phyloP scores from a whole-genome alignment of 92 coral and sea anemone genomes.

The Siderastrea siderea region DNA sequence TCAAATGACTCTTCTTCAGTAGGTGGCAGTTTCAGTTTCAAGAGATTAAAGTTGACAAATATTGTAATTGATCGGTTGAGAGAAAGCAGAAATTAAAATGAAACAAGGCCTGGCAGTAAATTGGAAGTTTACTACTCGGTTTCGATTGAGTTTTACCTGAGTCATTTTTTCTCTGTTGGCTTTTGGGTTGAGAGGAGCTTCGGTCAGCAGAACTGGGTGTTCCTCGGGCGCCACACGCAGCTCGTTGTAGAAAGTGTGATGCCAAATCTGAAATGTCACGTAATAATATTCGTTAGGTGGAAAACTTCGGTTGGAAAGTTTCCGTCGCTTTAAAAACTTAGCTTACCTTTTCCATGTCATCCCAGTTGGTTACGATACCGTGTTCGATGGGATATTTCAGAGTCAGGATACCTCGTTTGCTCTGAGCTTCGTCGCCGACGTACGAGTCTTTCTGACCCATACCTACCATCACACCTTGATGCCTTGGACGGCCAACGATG shows the following conservation, averaged over 20 bases:
- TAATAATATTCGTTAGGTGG: background rate
- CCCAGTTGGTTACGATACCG: constrained; percentile 90
- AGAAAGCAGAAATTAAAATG: background rate
- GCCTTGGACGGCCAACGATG: constrained; percentile 86
- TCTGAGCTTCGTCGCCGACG: constrained; percentile 88
- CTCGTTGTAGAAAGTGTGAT: constrained; percentile 89
- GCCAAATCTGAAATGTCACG: constrained; percentile 79
- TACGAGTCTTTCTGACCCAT: constrained; percentile 89
- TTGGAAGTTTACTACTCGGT: background rate
- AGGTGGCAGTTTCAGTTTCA: background rate
- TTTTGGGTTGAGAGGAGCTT: constrained; percentile 96
- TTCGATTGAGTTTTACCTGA: constrained; percentile 59
- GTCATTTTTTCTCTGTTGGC: constrained; percentile 96
- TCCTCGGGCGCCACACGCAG: constrained; percentile 95
- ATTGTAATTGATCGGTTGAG: background rate
- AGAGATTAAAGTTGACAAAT: background rate
- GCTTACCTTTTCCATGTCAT: constrained; percentile 85
- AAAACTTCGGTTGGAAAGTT: background rate
- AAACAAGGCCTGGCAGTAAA: background rate
- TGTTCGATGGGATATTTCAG: constrained; percentile 89
- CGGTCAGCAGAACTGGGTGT: constrained; percentile 94
- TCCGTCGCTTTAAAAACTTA: background rate
- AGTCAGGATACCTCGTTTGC: constrained; percentile 84
- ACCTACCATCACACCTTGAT: constrained; percentile 87
- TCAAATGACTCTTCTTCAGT: background rate